Conservation (phyloP, 2,888 invertebrate species). For the Panopea generosa region DNA sequence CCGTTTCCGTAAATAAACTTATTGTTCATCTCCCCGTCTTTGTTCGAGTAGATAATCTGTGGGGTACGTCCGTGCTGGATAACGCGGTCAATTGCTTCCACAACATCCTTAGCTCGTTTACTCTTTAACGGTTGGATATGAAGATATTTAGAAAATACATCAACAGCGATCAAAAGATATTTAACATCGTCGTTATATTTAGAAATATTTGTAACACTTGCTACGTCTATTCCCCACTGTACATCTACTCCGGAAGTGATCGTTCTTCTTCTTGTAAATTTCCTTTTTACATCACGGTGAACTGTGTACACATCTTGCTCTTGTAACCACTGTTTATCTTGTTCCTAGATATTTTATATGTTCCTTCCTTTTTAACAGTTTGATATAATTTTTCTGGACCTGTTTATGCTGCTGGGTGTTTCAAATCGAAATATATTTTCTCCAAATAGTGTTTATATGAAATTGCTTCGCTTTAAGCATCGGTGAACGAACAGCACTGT, state of each 20-base stretch:
- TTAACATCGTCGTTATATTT: slow-evolving; percentile 16
- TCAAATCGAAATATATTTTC: slow-evolving; percentile 8
- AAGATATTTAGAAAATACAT: slow-evolving; percentile 26
- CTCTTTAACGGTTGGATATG: slow-evolving; percentile 15
- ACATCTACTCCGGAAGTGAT: slow-evolving; percentile 11
- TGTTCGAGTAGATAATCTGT: slow-evolving; percentile 10
- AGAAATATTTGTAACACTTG: slow-evolving; percentile 4
- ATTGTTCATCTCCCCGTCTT: slow-evolving; percentile 20
- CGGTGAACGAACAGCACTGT: slow-evolving; percentile 1
- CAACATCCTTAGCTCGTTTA: slow-evolving; percentile 17
- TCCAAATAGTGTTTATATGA: not conserved
- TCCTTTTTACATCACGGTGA: slow-evolving; percentile 5
- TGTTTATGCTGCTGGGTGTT: slow-evolving; percentile 1
- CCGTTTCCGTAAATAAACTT: not conserved
- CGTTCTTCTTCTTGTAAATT: slow-evolving; percentile 15
- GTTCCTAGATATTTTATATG: slow-evolving; percentile 12
- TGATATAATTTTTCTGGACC: slow-evolving; percentile 8
- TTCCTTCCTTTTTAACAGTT: slow-evolving; percentile 17
- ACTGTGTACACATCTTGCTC: slow-evolving; percentile 9
- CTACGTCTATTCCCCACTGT: slow-evolving; percentile 25
- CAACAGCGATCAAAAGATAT: slow-evolving; percentile 9
- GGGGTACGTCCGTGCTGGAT: not conserved
- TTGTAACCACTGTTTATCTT: slow-evolving; percentile 6
- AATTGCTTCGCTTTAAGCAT: not conserved
- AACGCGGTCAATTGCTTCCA: slow-evolving; percentile 2